Base-by-base conservation (phyloP, 2,888 invertebrate species). In the Drosophila neutralis region DNA sequence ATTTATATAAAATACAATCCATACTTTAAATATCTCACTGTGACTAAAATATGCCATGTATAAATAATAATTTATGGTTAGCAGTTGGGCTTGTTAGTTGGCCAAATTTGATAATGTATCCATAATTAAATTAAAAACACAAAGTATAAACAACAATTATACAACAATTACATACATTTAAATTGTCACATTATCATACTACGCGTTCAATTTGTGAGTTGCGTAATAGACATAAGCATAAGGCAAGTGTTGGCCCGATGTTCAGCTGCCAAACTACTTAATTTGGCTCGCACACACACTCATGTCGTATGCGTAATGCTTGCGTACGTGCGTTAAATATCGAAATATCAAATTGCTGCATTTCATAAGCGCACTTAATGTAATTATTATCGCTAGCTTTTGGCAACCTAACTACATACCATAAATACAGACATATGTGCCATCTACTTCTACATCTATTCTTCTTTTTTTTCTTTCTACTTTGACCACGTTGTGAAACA, bases 311-410 rank as follows among this genome's bases (percentile, higher is more conserved):
- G 87, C 76, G 87, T 73, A 83, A 88, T 78, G 83, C 56, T 49
- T 59, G 65, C 62, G 61, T 77, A 81, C 87, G 84, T 80, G 86
- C 67, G 67, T 69, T 73, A 76, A 76, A 79, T 51, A 57, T 72
- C 57, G 68, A 82, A 80, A 80, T 63, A 51, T 72, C 59, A 72
- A 76, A 77, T 70, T 69, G 36, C 40, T 36, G 66, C 57, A 88
- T 80, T 73, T 84, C 78, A 69, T 82, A 80, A 81, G 70, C 56
- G 58, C 49, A 33, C 36, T 45, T 71, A 77, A 64, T 78, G 82
- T 76, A 87, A 87, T 87, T 87, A 87, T 87, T 78, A 72, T 69
- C 86, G 86, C 89, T 75, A 86, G 87, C 86, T 77, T 66, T 67
- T 54, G 62, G 70, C 60, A 57, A 21, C 15, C 57, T 18, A 42